Base-by-base conservation (phyloP, 2,888 invertebrate species). In the Margaritifera margaritifera region DNA sequence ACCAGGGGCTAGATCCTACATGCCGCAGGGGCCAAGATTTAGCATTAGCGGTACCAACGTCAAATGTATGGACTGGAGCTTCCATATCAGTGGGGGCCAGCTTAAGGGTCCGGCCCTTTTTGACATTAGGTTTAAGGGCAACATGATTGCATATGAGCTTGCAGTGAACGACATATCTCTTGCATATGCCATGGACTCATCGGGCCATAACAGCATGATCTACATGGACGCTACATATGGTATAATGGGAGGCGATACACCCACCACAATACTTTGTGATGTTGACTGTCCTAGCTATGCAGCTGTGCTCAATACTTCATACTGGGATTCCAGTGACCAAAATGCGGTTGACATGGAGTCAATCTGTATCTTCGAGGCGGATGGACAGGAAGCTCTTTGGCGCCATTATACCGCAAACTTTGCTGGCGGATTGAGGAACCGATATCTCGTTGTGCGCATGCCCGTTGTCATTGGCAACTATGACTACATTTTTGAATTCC, bases 231-330 rank as follows among this genome's bases (percentile, higher is more conserved):
- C 82, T 0, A 74, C 77, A 1, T 84, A 76, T 58, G 79, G 81
- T 2, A 71, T 83, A 11, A 64, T 76, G 62, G 73, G 73, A 22
- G 84, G 84, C 4, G 74, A 74, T 19, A 66, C 64, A 2, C 70
- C 72, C n/a, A 31, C 31, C 31, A 31, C 31, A 31, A 71, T 80
- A 11, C 69, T 76, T 67, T 62, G 74, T 3, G 84, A 80, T 1
- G 74, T 82, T 1, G 85, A 85, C 62, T 85, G 85, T 69, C 84
- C 84, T 18, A 75, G 71, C 25, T 69, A 83, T 55, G 83, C 80
- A 0, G 70, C 76, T 2, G 77, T 80, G 22, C 64, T 84, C 18
- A 79, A 81, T 62, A 76, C 77, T 8, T 63, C 76, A 11, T 70
- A 58, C 53, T 83, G 80, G 78, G 68, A 68, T 61, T 66, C 72